phyloP scores from a whole-genome alignment of 2,113 vertebrate genomes.

The Poeciliopsis retropinna region DNA sequence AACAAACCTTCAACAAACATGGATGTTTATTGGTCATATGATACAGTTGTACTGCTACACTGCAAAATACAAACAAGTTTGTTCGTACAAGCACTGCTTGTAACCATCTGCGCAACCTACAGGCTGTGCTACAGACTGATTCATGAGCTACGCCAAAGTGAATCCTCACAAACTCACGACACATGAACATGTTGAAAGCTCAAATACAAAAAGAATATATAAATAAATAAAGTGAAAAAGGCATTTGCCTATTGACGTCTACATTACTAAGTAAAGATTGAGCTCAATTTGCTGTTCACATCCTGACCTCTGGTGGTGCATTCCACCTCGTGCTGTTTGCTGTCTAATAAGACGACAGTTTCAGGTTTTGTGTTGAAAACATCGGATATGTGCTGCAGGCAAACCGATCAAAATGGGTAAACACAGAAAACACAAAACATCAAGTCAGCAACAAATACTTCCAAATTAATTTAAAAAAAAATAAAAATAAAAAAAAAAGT shows the following conservation, averaged over 20 bases:
- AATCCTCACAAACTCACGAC: constrained; percentile 44
- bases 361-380: background rate
- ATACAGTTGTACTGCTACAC: constrained; percentile 60
- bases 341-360: background rate
- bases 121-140: constrained; percentile 25
- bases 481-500: background rate
- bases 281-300: constrained; percentile 16
- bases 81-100: constrained; percentile 67
- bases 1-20: constrained; percentile 20
- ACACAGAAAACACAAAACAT: constrained; percentile 5
- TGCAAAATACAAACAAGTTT: constrained; percentile 58
- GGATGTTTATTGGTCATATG: constrained; percentile 63
- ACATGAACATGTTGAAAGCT: constrained; percentile 38
- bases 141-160: constrained; percentile 5
- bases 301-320: constrained; percentile 60
- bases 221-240: constrained; percentile 40
- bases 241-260: constrained; percentile 23
- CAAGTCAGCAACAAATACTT: constrained; percentile 20
- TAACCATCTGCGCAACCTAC: constrained; percentile 28
- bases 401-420: background rate
- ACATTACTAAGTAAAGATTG: background rate
- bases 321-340: constrained; percentile 10
- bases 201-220: constrained; percentile 21
- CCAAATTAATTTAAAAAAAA: background rate
- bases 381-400: background rate